These are phyloP conservation scores for Crossoptilon crossoptilon DNA, from an alignment of 2,797 vertebrate species.

Conservation along the genomic window DNA sequence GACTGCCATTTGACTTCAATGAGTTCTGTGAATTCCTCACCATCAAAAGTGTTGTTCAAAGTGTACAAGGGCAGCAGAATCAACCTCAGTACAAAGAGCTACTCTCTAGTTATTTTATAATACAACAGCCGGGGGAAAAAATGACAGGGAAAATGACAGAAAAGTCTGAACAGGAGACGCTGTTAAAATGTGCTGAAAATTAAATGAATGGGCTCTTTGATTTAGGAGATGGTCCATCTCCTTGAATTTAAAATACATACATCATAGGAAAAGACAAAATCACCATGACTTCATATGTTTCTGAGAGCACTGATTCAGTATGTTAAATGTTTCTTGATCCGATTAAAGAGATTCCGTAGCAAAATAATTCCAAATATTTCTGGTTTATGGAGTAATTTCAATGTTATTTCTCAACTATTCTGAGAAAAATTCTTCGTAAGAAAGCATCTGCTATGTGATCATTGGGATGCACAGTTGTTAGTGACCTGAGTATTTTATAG, in stretches of 20 bases:
- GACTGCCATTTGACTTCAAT: not conserved
- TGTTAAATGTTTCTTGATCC: not conserved
- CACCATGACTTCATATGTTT: not conserved
- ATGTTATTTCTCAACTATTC: conserved; percentile 28
- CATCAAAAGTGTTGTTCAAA: not conserved
- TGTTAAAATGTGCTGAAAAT: conserved; percentile 2
- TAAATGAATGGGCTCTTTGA: not conserved
- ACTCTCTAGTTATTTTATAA: not conserved
- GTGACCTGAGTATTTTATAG: not conserved
- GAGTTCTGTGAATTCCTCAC: not conserved
- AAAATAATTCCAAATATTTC: not conserved
- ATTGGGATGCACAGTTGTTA: conserved; percentile 18
- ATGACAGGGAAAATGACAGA: not conserved
- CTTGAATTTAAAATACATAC: not conserved
- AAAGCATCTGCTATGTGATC: conserved; percentile 51
- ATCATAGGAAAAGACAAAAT: not conserved
- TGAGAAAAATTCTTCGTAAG: conserved; percentile 6
- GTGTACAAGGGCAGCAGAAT: not conserved
- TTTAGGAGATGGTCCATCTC: not conserved
- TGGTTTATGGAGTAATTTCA: not conserved
- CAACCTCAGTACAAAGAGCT: not conserved
- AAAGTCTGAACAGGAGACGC: not conserved
- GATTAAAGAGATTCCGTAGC: not conserved
- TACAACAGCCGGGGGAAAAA: not conserved
- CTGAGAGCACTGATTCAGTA: not conserved